Evolutionary conservation across 2,888 invertebrate species (phyloP).

Genomic region (Agonopterix heracliana): DNA sequence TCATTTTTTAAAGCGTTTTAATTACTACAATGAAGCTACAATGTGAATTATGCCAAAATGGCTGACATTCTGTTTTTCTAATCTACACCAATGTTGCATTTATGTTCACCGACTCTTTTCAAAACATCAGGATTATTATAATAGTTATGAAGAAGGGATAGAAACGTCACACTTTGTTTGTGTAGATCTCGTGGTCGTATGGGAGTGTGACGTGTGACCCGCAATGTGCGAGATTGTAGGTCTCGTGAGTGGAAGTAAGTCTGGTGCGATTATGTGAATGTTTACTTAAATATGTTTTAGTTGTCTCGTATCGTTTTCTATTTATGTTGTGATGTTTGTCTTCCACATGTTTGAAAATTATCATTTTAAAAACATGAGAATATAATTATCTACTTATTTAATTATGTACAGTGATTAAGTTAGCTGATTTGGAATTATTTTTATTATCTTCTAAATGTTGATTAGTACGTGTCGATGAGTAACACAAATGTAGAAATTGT

Average conservation of each 20-base stretch:
- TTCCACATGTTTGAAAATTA: slow-evolving; percentile 62
- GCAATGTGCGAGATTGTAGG: no score
- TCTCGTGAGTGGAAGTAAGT: not conserved
- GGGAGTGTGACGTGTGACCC: no score
- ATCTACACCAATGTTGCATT: no score
- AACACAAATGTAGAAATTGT: slow-evolving; percentile 27
- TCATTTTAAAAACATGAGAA: slow-evolving; percentile 44
- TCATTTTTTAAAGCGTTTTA: no score
- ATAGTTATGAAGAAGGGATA: no score
- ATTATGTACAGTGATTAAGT: slow-evolving; percentile 55
- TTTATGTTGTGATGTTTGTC: slow-evolving; percentile 75
- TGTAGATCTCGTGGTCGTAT: no score
- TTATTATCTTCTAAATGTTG: slow-evolving; percentile 43
- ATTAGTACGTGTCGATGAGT: slow-evolving; percentile 17
- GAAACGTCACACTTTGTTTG: no score
- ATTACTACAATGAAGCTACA: no score
- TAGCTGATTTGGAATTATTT: slow-evolving; percentile 30
- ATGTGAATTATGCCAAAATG: no score
- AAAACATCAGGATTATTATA: no score
- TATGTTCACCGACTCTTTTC: no score
- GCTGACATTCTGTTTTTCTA: no score
- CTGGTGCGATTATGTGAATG: slow-evolving; percentile 1
- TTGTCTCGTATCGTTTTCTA: slow-evolving; percentile 53
- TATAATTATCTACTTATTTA: slow-evolving; percentile 49
- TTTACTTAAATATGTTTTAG: slow-evolving; percentile 3